Evolutionary conservation across 2,113 vertebrate species (phyloP), one percentile per base, ranked within the genome.

Genomic region (Sceloporus tristichus): DNA sequence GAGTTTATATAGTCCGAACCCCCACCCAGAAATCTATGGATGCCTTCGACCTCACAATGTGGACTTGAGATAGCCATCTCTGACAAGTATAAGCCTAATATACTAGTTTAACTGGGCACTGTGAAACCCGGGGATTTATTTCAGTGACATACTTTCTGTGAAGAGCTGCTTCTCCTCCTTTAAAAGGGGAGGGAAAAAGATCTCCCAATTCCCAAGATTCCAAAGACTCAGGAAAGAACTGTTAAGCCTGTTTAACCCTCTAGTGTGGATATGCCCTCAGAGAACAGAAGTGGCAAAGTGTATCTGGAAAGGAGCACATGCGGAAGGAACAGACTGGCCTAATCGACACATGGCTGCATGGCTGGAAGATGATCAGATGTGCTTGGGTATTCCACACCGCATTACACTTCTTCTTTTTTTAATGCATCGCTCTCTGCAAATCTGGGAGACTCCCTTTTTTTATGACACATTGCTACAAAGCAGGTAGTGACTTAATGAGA

Each of bases 401-500:
- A 85, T 80, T 18, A 68, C n/a, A 40, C 40, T 59, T 59, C 56
- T 62, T 18, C 18, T 62, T 62, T 14, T 62, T 62, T 62, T 62
- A 62, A 14, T 9, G 40, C 5, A 0, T 1, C 1, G 9, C 0
- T 0, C 80, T 88, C 89, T 89, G 91, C 53, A 79, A 40, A 10
- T 7, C 71, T 66, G 88, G 91, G 88, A 92, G 92, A 90, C 90
- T 95, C 93, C 94, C 88, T 82, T 88, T 83, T 88, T 84, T 85
- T 85, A 23, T 88, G 90, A 75, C 93, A 94, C 81, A 27, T 0
- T 65, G 90, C 90, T 91, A 89, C 90, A 93, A 92, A 93, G 86
- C 93, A 95, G 93, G 93, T 86, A 92, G 84, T 48, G 92, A 95
- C 85, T 86, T 86, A 48, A 93, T 76, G 87, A 88, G 91, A 92